Evolutionary conservation across 2,113 vertebrate genomes (phyloP), one percentile per base, ranked within the genome.

Genomic region (Xiphorhynchus elegans): DNA sequence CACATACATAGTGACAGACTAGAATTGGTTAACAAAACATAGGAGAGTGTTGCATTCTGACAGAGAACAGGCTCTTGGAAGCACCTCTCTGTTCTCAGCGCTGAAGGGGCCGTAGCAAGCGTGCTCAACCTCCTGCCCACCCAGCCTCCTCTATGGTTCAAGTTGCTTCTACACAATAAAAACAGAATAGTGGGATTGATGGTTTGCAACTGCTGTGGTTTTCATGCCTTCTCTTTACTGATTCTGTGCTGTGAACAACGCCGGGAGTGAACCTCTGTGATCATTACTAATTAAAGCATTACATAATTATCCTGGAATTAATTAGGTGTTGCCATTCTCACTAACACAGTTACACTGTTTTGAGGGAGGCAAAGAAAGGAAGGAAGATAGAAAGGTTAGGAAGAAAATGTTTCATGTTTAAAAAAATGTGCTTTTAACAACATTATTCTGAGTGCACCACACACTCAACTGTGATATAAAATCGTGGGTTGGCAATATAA

Each of bases 1-100:
- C 49, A 47, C 2, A 0, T 9, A 13, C 10, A 1, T 2, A 11
- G 59, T 8, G 18, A 26, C 37, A 46, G 42, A 12, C 21, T 46
- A 58, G 6, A 39, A 9, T 2, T 9, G 2, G 28, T 9, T 66
- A 55, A 66, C 26, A n/a, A 29, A 58, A 26, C 33, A 1, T 0
- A 31, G 13, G 15, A 6, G 37, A 7, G 39, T 13, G 35, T 13
- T 46, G 3, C 29, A 3, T 3, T 11, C 24, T 56, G 28, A 33
- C 17, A 10, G 44, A 49, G 40, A 17, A 18, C 4, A 40, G 40
- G 5, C 42, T 16, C 28, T 14, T 2, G 13, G 56, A 39, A 46
- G 58, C 28, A 4, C 14, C n/a, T 55, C 49, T 17, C 49, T 17
- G 8, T 12, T 63, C 29, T 18, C 49, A 15, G 39, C 3, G 23